These are phyloP conservation scores for Hermetia illucens DNA, from an alignment of 1,140 invertebrate species.

Conservation along the genomic window DNA sequence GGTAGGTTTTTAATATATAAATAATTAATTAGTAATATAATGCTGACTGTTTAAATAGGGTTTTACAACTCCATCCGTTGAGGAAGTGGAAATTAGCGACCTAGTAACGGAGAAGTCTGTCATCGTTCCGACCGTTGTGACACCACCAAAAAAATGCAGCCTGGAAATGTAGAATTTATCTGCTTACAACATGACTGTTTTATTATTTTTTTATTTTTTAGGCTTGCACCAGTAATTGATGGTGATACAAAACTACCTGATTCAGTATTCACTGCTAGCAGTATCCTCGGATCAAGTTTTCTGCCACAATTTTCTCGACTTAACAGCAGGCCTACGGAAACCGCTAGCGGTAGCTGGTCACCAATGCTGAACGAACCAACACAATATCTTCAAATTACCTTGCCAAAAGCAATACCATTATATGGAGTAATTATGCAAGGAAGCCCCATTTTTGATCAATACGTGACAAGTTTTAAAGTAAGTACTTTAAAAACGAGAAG, in stretches of 20 bases:
- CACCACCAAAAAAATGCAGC: slow-evolving; percentile 35
- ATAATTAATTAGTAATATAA: no score
- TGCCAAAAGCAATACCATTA: slow-evolving; percentile 44
- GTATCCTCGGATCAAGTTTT: slow-evolving; percentile 31
- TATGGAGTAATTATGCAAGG: slow-evolving; percentile 61
- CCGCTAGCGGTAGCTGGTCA: slow-evolving; percentile 43
- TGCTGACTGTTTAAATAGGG: no score
- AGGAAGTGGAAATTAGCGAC: no score
- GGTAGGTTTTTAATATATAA: no score
- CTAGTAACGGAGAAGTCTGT: slow-evolving; percentile 12
- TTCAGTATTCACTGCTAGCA: slow-evolving; percentile 43
- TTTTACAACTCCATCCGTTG: no score
- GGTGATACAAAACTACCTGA: slow-evolving; percentile 35
- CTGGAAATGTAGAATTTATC: slow-evolving; percentile 26
- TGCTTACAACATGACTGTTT: slow-evolving; percentile 5
- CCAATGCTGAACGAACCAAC: slow-evolving; percentile 37
- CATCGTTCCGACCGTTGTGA: slow-evolving; percentile 32
- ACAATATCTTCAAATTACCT: slow-evolving; percentile 56
- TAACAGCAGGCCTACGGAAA: slow-evolving; percentile 21
- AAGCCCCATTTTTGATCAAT: slow-evolving; percentile 45
- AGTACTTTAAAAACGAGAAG: no score
- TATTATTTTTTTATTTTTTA: slow-evolving; percentile 12
- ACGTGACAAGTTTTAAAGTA: slow-evolving; percentile 55
- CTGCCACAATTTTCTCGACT: slow-evolving; percentile 36
- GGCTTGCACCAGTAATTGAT: slow-evolving; percentile 41